Evolutionary conservation across 2,113 vertebrate species (phyloP).

Genomic region (Pyxicephalus adspersus): DNA sequence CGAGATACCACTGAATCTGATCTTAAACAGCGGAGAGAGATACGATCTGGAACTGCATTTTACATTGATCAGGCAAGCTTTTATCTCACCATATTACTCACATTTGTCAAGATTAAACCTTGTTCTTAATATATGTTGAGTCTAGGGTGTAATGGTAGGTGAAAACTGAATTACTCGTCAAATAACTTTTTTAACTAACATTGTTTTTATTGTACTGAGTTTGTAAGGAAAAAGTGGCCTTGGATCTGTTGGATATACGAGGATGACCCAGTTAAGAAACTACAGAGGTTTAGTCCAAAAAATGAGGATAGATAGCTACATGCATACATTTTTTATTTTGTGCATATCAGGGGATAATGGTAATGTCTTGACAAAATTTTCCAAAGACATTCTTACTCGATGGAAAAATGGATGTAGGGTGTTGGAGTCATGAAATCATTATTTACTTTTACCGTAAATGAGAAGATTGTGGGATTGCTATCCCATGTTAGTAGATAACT

Average conservation of each 20-base stretch:
- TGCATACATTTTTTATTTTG: too few species aligned
- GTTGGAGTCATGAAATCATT: not conserved
- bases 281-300: too few species aligned
- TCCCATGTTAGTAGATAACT: too few species aligned
- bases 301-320: too few species aligned
- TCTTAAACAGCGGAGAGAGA: constrained; percentile 95
- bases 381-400: too few species aligned
- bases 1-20: constrained; percentile 96
- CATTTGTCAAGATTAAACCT: not conserved
- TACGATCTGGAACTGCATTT: constrained; percentile 87
- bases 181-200: not conserved
- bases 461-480: too few species aligned
- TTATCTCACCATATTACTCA: not conserved
- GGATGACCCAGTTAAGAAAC: too few species aligned
- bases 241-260: too few species aligned
- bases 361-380: too few species aligned
- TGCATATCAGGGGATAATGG: too few species aligned
- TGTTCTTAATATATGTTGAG: constrained; percentile 44
- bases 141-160: not conserved
- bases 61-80: constrained; percentile 93
- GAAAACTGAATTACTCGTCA: constrained; percentile 1
- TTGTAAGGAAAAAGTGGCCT: too few species aligned
- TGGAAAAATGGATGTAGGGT: not conserved
- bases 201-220: too few species aligned
- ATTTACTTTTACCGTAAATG: not conserved